Conservation (phyloP, 2,888 invertebrate species). For the Cataglyphis altisquamis region DNA sequence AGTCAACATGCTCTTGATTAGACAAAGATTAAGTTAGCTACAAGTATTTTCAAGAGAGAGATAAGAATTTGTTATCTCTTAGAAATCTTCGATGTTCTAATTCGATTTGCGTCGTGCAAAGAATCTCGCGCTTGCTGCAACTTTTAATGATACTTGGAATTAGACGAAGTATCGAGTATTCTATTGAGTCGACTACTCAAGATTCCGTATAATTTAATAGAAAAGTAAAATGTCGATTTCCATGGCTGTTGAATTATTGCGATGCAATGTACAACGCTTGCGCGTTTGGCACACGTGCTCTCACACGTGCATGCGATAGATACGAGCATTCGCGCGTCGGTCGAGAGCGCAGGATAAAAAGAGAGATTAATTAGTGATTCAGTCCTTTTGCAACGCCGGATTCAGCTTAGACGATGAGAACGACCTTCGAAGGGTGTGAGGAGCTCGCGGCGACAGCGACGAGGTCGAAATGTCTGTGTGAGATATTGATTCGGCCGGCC, state of each 20-base stretch:
- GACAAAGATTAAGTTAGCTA: not conserved
- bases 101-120: conserved; percentile 10
- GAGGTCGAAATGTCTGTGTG: conserved; percentile 75
- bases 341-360: conserved; percentile 27
- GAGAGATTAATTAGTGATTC: conserved; percentile 58
- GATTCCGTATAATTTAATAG: conserved; percentile 26
- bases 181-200: not conserved
- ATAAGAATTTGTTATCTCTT: not conserved
- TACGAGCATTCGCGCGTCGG: not conserved
- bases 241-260: not conserved
- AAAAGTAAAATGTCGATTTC: not conserved
- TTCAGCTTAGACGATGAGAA: conserved; percentile 46
- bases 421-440: conserved; percentile 55
- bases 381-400: conserved; percentile 30
- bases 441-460: conserved; percentile 52
- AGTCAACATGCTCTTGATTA: not conserved
- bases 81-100: conserved; percentile 1
- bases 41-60: conserved; percentile 2
- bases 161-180: conserved; percentile 20
- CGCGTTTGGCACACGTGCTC: conserved; percentile 15
- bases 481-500: conserved; percentile 78
- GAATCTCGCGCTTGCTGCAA: conserved; percentile 1
- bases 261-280: not conserved
- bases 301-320: conserved; percentile 15
- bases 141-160: conserved; percentile 47